A percentile compares a stretch with the other conserved stretches of the same genome.
These are phyloP conservation scores for Pelvicachromis taeniatus DNA, from an alignment of 2,113 vertebrate genomes.

Conservation along the genomic window DNA sequence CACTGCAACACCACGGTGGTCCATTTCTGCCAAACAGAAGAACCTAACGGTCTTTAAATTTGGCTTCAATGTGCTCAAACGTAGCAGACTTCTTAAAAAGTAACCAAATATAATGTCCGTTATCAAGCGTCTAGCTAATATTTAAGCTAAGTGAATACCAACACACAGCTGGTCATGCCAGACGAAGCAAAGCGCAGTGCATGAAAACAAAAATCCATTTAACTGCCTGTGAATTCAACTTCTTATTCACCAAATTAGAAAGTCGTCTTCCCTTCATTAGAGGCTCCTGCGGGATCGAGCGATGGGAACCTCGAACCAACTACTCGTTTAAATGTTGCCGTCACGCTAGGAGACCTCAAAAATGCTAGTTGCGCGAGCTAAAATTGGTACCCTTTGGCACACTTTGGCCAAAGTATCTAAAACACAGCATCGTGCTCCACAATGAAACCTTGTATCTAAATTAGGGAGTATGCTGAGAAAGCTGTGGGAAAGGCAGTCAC, in stretches of 20 bases:
- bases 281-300: neutral
- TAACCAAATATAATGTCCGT: neutral
- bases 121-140: neutral
- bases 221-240: neutral
- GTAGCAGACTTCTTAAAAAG: neutral
- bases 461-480: neutral
- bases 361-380: neutral
- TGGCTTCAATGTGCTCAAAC: neutral
- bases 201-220: neutral
- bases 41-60: neutral
- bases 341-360: neutral
- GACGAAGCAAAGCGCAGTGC: neutral
- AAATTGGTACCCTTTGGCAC: neutral
- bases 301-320: neutral
- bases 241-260: neutral
- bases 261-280: neutral
- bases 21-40: neutral
- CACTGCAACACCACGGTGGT: neutral
- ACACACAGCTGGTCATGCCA: neutral
- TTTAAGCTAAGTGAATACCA: neutral
- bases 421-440: neutral
- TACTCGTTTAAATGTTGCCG: neutral
- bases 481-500: neutral
- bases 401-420: neutral
- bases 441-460: neutral